Evolutionary conservation across 2,888 invertebrate species (phyloP).

Genomic region (Cinara cedri): DNA sequence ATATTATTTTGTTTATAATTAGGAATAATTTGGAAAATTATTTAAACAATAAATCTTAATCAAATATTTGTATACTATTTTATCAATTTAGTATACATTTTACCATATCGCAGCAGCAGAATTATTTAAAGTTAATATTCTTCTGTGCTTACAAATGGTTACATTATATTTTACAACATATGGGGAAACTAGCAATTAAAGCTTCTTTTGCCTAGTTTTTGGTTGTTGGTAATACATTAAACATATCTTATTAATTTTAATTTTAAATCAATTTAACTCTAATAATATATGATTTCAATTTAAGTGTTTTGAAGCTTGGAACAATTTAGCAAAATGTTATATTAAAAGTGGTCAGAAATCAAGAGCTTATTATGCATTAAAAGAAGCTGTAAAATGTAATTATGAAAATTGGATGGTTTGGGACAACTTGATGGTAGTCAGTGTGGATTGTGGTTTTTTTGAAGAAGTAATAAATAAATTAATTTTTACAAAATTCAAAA

Average conservation of each 20-base stretch:
- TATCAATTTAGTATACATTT: neutral
- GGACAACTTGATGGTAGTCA: slow-evolving; percentile 92
- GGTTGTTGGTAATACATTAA: slow-evolving; percentile 51
- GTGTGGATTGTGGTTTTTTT: slow-evolving; percentile 84
- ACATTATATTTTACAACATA: slow-evolving; percentile 41
- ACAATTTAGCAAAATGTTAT: slow-evolving; percentile 93
- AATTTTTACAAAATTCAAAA: slow-evolving; percentile 33
- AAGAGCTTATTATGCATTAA: slow-evolving; percentile 81
- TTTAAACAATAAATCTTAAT: too few relatives aligned
- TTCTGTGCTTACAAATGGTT: slow-evolving; percentile 43
- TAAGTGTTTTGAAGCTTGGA: slow-evolving; percentile 95
- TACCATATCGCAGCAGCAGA: slow-evolving; percentile 40
- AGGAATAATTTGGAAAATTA: too few relatives aligned
- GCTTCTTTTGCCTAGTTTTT: slow-evolving; percentile 33
- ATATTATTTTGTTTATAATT: too few relatives aligned
- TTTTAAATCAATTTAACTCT: neutral
- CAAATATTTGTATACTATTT: neutral
- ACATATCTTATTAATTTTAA: neutral
- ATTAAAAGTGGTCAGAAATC: slow-evolving; percentile 84
- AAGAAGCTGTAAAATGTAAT: slow-evolving; percentile 89
- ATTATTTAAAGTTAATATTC: slow-evolving; percentile 30
- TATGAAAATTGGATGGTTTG: slow-evolving; percentile 94
- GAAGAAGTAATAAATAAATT: slow-evolving; percentile 69
- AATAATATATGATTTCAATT: slow-evolving; percentile 21
- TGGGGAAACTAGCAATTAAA: slow-evolving; percentile 49